Percentiles rank a stretch among this genome's conserved stretches.
phyloP scores from a whole-genome alignment of 2,113 vertebrate genomes.

The Furnarius figulus region DNA sequence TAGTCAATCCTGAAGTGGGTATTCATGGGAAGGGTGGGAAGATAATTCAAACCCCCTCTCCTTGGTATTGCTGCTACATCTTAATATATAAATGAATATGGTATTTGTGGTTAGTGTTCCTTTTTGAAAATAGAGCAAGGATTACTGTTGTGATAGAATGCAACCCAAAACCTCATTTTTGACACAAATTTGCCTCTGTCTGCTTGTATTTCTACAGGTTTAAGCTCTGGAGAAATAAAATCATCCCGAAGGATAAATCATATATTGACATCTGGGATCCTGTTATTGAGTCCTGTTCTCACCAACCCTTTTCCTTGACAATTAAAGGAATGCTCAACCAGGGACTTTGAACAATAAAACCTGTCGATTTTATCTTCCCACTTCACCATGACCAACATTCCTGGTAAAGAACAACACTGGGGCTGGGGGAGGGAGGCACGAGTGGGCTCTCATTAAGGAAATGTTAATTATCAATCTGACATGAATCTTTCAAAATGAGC shows the following conservation, averaged over 20 bases:
- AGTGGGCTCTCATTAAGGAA: conserved; percentile 18
- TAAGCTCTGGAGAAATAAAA: conserved; percentile 61
- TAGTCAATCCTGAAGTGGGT: background rate
- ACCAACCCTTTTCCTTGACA: background rate
- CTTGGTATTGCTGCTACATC: accelerated
- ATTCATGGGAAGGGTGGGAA: background rate
- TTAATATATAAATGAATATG: background rate
- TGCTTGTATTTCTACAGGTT: conserved; percentile 57
- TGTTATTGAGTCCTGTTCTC: conserved; percentile 13
- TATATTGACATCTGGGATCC: background rate
- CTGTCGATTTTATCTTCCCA: background rate
- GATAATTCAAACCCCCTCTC: background rate
- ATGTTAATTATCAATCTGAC: background rate
- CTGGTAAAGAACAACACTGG: background rate
- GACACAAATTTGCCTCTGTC: background rate
- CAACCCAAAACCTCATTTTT: background rate
- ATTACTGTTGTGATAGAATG: background rate
- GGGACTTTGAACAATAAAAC: conserved; percentile 15
- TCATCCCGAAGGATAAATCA: background rate
- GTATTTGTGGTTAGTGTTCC: too few relatives aligned
- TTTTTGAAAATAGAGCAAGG: background rate
- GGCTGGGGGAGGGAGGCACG: background rate
- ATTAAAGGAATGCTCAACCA: background rate
- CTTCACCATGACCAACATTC: background rate
- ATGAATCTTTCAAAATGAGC: conserved; percentile 28